Base-by-base conservation (phyloP, 1,140 invertebrate genomes). In the Muscidifurax raptorellus region DNA sequence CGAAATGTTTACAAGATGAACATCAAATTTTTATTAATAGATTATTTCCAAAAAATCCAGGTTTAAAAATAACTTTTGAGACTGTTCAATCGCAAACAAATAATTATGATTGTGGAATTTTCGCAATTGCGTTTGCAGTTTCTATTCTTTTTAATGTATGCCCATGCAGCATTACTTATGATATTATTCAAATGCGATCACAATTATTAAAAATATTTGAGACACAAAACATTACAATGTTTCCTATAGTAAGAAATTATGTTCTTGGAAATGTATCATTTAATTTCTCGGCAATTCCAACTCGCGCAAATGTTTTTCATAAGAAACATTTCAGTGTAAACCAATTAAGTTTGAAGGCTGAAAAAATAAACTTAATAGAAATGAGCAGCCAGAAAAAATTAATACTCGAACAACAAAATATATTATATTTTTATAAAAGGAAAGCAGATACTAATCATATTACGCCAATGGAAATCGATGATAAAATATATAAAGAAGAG, bases 31-130 rank as follows among this genome's bases (percentile, higher is more conserved):
- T 13, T 71, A 71, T 71, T 4, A 32, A 28, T 71, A 71, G 25
- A 15, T 71, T 71, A 32, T 71, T 71, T 71, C 67, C 67, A 6
- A 32, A 28, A 5, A 71, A 71, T 28, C 4, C 25, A 28, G 67
- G 15, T 5, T 28, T 71, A 28, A 71, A 71, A 22, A 32, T 71
- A 13, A 28, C 25, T 28, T 71, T 13, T 71, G 30, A 71, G 27
- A 27, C 25, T 5, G 67, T 71, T 2, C 67, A 71, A 71, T 27
- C 22, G 27, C 67, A 71, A 71, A 22, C 22, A 5, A 71, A 71
- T 27, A 25, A n/a, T 71, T 71, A 27, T 71, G 67, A 71, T 27
- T 71, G 67, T 71, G 67, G 67, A 3, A 27, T 71, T 27, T 71
- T 27, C 27, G 67, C 67, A 32, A 71, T 71, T 30, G 67, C 52